Conservation (phyloP, 1,140 invertebrate genomes). For the Manduca sexta region DNA sequence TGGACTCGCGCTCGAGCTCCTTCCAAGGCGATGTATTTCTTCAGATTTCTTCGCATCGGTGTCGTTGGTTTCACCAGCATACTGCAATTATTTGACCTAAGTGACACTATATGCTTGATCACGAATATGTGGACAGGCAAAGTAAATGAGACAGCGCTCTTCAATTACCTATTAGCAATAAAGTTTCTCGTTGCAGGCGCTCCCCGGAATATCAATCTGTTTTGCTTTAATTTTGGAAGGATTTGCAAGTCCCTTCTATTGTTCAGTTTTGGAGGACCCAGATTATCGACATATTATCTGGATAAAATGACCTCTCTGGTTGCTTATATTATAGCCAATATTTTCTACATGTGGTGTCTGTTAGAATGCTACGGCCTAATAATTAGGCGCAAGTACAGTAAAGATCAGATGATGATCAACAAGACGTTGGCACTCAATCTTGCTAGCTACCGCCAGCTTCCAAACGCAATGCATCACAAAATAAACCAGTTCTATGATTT, state of each 20-base stretch:
- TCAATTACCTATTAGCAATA: too few species aligned
- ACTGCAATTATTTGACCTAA: constrained; percentile 12
- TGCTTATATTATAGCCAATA: too few species aligned
- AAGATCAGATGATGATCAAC: neutral
- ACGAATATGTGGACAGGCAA: too few species aligned
- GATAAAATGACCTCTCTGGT: too few species aligned
- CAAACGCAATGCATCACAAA: constrained; percentile 17
- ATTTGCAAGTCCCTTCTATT: too few species aligned
- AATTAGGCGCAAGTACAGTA: neutral
- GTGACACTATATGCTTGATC: constrained; percentile 11
- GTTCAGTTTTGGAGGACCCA: too few species aligned
- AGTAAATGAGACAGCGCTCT: too few species aligned
- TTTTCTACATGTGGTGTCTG: constrained; percentile 1
- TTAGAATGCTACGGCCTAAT: neutral
- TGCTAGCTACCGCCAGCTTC: constrained; percentile 1
- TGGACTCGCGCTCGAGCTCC: constrained; percentile 12
- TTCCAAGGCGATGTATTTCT: constrained; percentile 7
- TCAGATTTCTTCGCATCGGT: constrained; percentile 25
- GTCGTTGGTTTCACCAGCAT: constrained; percentile 18
- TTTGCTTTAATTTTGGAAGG: too few species aligned
- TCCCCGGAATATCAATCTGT: too few species aligned
- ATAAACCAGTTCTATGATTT: constrained; percentile 13
- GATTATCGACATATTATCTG: too few species aligned
- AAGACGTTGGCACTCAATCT: neutral
- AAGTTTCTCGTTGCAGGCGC: too few species aligned